phyloP scores from a whole-genome alignment of 2,888 invertebrate species.

The Lypha dubia region DNA sequence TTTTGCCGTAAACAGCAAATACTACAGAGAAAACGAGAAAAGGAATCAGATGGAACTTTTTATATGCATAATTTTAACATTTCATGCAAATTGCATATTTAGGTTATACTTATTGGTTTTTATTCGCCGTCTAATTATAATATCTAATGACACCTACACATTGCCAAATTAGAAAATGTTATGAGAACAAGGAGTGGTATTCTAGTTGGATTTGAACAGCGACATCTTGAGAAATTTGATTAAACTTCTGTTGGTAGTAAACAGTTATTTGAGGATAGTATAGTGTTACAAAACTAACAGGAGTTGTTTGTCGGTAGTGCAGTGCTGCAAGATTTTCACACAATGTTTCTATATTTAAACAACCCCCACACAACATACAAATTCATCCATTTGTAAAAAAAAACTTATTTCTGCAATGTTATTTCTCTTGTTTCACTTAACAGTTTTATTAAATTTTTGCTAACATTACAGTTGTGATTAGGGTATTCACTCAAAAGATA shows the following conservation, averaged over 20 bases:
- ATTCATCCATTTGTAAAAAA: too few species aligned
- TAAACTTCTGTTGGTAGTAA: slow-evolving; percentile 13
- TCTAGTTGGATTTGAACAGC: slow-evolving; percentile 62
- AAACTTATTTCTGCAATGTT: too few species aligned
- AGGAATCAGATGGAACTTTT: slow-evolving; percentile 15
- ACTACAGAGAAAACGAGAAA: neutral
- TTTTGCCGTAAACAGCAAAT: too few species aligned
- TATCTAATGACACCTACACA: slow-evolving; percentile 34
- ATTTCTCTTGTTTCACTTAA: too few species aligned
- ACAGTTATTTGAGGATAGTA: slow-evolving; percentile 61
- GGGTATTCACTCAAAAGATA: too few species aligned
- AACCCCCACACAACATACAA: too few species aligned
- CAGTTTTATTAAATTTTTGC: too few species aligned
- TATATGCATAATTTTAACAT: neutral
- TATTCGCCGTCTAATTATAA: slow-evolving; percentile 23
- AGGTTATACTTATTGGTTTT: slow-evolving; percentile 34
- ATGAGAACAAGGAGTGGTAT: slow-evolving; percentile 35
- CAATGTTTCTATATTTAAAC: too few species aligned
- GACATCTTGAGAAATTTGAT: slow-evolving; percentile 61
- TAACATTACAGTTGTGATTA: too few species aligned
- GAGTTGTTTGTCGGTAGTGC: slow-evolving; percentile 71
- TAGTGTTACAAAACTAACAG: slow-evolving; percentile 25
- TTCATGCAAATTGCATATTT: neutral
- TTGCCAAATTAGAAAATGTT: slow-evolving; percentile 22
- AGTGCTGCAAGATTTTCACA: slow-evolving; percentile 29